Evolutionary conservation across 2,113 vertebrate genomes (phyloP).

Genomic region (Azemiops feae): DNA sequence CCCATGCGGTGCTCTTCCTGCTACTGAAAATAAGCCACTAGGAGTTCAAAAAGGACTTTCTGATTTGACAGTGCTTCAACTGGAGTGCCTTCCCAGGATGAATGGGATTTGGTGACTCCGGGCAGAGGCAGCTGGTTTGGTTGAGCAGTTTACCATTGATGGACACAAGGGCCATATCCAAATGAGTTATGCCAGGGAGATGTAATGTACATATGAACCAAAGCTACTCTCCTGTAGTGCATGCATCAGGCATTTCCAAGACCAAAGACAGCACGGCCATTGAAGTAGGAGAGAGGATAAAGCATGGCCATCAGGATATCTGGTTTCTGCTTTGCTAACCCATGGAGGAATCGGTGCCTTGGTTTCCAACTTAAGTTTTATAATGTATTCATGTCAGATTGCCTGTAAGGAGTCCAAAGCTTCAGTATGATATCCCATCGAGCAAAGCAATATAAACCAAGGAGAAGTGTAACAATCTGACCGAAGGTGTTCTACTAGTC

Average conservation of each 20-base stretch:
- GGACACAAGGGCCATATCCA: background rate
- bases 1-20: background rate
- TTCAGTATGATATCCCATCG: background rate
- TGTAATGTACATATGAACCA: conserved; percentile 29
- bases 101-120: background rate
- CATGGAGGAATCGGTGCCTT: background rate
- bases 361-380: background rate
- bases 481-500: background rate
- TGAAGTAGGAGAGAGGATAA: background rate
- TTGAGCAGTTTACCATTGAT: background rate
- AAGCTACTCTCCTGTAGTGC: conserved; percentile 12
- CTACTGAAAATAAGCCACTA: background rate
- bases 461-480: background rate
- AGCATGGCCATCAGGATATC: background rate
- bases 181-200: conserved; percentile 10
- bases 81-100: background rate
- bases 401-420: background rate
- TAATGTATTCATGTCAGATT: background rate
- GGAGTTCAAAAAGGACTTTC: background rate
- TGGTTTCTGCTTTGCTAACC: background rate
- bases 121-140: background rate
- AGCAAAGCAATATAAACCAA: background rate
- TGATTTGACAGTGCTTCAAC: background rate
- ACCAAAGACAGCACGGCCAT: background rate
- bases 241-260: background rate